Evolutionary conservation across 2,797 vertebrate species (phyloP), one percentile per base, ranked within the genome.

Genomic region (Microcaecilia unicolor): DNA sequence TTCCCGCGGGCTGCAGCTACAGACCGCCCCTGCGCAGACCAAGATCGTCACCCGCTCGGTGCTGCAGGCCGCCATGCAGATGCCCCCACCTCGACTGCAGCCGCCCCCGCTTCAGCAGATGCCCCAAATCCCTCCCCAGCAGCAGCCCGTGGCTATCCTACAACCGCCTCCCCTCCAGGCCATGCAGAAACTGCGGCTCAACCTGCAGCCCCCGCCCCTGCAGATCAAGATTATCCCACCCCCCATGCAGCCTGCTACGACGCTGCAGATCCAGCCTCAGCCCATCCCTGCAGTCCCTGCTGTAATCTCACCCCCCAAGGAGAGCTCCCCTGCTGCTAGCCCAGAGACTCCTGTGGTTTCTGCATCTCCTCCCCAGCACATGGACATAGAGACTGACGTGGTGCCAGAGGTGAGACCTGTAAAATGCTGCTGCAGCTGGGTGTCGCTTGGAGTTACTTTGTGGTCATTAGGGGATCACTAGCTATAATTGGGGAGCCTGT

Each of bases 131-230:
- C 88, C 12, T 31, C 71, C 67, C 70, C 72, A 89, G 34, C 88
- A 89, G 61, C 88, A 88, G 61, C 82, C 85, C 76, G 81, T 87
- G 4, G 60, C 74, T 68, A 85, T 61, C 55, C 79, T 50, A 10
- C 85, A 84, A 1, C 92, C 89, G 1, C 89, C 90, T 0, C 91
- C 88, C 1, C 80, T 95, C 11, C 90, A 88, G 64, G 76, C 76
- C 23, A 46, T 75, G 70, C 70, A 76, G 35, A 37, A 44, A 11
- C 21, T 41, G 6, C 44, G 15, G 16, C 75, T 0, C 25, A 72
- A 33, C 60, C 56, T 30, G 3, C 75, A 37, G 10, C 90, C 87
- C 1, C 86, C 88, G 1, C 83, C 84, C 0, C 77, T 91, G 51
- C 89, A 91, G 57, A 90, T 91, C 39, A 92, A 91, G 43, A 78